Evolutionary conservation across 2,888 invertebrate species (phyloP).

Genomic region (Cotesia congregata): DNA sequence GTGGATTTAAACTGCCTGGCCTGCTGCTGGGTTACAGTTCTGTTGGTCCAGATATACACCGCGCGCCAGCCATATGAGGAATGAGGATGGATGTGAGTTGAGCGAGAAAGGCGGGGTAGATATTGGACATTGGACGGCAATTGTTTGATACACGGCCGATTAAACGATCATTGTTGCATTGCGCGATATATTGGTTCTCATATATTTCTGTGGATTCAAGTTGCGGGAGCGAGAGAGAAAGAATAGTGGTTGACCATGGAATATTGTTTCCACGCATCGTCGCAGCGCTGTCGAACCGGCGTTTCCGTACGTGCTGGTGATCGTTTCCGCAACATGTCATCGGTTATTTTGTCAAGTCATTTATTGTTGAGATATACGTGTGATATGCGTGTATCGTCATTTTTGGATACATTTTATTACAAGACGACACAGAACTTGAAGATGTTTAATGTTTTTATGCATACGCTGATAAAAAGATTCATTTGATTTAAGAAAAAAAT

Average conservation of each 20-base stretch:
- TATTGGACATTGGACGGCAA: conserved; percentile 51
- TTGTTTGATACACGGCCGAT: conserved; percentile 69
- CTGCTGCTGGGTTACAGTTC: conserved; percentile 14
- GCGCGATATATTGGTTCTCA: conserved; percentile 47
- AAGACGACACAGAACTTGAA: too few relatives aligned
- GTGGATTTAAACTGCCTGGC: conserved; percentile 37
- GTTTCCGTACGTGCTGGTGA: conserved; percentile 31
- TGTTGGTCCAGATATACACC: neutral
- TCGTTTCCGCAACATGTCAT: conserved; percentile 27
- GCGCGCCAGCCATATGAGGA: neutral
- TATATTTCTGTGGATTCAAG: neutral
- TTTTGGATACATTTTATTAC: too few relatives aligned
- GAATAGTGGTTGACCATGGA: conserved; percentile 50
- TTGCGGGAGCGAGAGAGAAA: neutral
- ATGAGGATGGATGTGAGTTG: conserved; percentile 15
- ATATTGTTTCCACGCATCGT: conserved; percentile 59
- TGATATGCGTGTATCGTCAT: too few relatives aligned
- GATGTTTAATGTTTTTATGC: too few relatives aligned
- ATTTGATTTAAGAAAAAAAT: too few relatives aligned
- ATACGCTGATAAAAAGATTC: too few relatives aligned
- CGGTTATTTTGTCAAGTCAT: conserved; percentile 7
- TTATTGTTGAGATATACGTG: neutral
- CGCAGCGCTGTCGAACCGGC: conserved; percentile 33
- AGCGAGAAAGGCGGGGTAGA: conserved; percentile 24
- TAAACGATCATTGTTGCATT: conserved; percentile 67